A percentile compares a stretch with the other conserved stretches of the same genome.
Evolutionary conservation across 2,797 vertebrate species (phyloP).

Genomic region (Oreonectes daqikongensis): DNA sequence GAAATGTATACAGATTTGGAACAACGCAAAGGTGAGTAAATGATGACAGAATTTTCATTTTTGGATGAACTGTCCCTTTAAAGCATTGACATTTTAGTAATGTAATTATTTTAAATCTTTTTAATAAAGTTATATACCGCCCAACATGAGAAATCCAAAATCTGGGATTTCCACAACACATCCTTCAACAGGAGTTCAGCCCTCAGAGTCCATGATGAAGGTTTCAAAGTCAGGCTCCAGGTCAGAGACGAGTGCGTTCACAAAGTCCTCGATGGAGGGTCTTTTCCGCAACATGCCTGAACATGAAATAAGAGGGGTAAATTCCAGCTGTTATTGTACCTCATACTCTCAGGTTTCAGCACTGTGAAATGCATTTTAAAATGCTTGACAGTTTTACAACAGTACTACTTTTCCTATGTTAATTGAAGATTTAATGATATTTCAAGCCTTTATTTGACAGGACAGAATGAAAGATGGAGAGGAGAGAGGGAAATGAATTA

Average conservation of each 20-base stretch:
- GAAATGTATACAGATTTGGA: no score
- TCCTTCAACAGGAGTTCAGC: slow-evolving; percentile 62
- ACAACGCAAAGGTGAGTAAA: no score
- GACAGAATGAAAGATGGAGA: not conserved
- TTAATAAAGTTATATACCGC: not conserved
- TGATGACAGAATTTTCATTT: no score
- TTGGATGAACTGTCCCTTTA: not conserved
- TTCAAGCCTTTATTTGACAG: not conserved
- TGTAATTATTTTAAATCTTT: not conserved
- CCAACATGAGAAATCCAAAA: not conserved
- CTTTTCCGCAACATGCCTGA: slow-evolving; percentile 92
- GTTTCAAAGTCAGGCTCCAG: slow-evolving; percentile 91
- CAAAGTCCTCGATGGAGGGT: slow-evolving; percentile 90
- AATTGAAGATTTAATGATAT: not conserved
- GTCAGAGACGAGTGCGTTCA: slow-evolving; percentile 91
- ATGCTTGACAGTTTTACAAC: not conserved
- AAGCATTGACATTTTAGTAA: not conserved
- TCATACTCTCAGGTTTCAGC: not conserved
- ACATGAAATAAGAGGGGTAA: slow-evolving; percentile 47
- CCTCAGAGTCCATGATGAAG: slow-evolving; percentile 89
- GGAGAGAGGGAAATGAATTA: not conserved
- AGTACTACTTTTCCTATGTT: not conserved
- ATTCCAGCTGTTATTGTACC: slow-evolving; percentile 1
- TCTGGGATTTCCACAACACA: not conserved
- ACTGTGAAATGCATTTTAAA: not conserved